Base-by-base conservation (phyloP, 2,113 vertebrate genomes). In the Gallinago paraguaiae region DNA sequence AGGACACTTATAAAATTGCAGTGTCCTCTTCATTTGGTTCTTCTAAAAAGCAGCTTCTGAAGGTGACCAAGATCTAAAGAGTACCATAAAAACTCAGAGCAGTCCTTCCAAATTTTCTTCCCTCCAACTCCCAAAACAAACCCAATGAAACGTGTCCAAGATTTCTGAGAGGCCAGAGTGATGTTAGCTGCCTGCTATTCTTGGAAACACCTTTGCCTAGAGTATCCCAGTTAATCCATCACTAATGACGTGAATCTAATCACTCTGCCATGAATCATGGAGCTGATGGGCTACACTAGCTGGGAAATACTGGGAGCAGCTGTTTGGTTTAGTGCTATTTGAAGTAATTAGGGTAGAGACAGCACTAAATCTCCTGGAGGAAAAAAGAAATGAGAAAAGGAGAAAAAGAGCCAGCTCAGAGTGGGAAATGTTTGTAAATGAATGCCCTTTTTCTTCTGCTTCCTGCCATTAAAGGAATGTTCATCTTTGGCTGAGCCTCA, bases 191-290 rank as follows among this genome's bases (percentile, higher is more conserved):
- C 57, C n/a, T 82, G 50, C 54, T 80, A 39, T 54, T 79, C 86
- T 35, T 60, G 43, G 59, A 80, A 72, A 78, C 64, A 88, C 74
- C 87, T 85, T 76, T 69, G 51, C 43, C 69, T 72, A 23, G 60
- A 39, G 46, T 64, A 67, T 91, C 82, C 51, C 69, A 67, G 72
- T 92, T 75, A 76, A 51, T 94, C 91, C 76, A 92, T 88, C 81
- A 88, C 89, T 90, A 92, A 93, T 85, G 54, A 89, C 87, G 93
- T 92, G 90, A 65, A 91, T 94, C 94, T 96, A 96, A 97, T 88
- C 6, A 28, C 59, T 96, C 91, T 91, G 95, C 93, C 94, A 50
- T 78, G 95, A 95, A 67, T 92, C 76, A 5, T 50, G 92, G 95
- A 96, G 79, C 80, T 82, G 95, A 90, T 80, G 67, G 91, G 63